These are phyloP conservation scores for Macaria liturata DNA, from an alignment of 2,888 invertebrate genomes.

Conservation along the genomic window DNA sequence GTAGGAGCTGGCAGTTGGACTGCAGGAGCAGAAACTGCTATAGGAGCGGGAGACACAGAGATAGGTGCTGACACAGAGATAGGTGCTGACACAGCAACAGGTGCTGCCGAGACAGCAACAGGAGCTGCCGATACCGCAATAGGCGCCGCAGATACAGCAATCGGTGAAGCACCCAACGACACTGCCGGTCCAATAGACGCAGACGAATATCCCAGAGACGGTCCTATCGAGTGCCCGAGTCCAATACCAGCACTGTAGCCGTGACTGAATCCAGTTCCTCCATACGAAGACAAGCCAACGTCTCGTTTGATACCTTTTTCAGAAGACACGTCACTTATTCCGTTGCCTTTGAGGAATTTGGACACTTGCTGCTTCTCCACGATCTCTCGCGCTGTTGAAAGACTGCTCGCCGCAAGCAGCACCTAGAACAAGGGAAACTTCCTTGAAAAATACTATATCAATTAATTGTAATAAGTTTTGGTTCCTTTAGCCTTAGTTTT, in stretches of 20 bases:
- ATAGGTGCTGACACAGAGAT: conserved; percentile 36
- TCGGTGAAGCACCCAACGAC: background rate
- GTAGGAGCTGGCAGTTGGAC: conserved; percentile 47
- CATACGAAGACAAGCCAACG: conserved; percentile 36
- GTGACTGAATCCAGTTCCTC: conserved; percentile 7
- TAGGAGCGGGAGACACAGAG: conserved; percentile 37
- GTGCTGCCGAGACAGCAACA: conserved; percentile 34
- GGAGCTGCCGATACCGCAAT: conserved; percentile 37
- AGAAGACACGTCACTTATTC: conserved; percentile 60
- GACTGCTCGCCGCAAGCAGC: conserved; percentile 64
- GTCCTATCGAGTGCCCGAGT: conserved; percentile 3
- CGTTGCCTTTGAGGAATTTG: conserved; percentile 59
- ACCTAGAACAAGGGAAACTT: conserved; percentile 51
- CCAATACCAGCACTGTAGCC: conserved; percentile 7
- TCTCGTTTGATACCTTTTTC: conserved; percentile 69
- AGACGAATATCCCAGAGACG: conserved; percentile 13
- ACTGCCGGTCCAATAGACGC: conserved; percentile 4
- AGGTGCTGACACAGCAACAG: conserved; percentile 30
- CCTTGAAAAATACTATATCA: too few relatives aligned
- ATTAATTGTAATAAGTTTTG: too few relatives aligned
- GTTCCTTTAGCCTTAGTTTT: too few relatives aligned
- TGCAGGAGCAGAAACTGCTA: conserved; percentile 36
- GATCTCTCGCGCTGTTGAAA: conserved; percentile 62
- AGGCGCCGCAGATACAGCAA: conserved; percentile 23
- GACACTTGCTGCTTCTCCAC: conserved; percentile 57